A percentile compares a stretch with the other conserved stretches of the same genome.
These are phyloP conservation scores for Serilophus lunatus DNA, from an alignment of 2,113 vertebrate genomes.

Conservation along the genomic window DNA sequence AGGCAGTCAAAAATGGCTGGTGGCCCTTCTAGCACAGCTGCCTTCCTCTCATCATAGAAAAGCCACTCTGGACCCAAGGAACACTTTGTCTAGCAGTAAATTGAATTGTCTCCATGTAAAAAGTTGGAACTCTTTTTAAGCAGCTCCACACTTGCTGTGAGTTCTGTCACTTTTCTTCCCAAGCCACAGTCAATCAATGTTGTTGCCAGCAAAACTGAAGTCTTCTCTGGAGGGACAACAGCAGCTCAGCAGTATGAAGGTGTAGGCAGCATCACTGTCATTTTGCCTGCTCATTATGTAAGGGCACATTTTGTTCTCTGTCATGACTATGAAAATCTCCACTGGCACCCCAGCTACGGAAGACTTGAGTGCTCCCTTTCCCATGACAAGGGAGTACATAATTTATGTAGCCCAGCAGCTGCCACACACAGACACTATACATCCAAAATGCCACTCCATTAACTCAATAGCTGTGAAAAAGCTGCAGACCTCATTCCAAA, in stretches of 20 bases:
- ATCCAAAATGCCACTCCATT: neutral
- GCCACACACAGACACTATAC: neutral
- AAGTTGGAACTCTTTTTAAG: neutral
- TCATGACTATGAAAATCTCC: neutral
- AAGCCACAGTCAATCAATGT: slow-evolving; percentile 1
- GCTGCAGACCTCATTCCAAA: neutral
- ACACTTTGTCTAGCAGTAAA: neutral
- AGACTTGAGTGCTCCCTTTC: neutral
- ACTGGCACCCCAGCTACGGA: neutral
- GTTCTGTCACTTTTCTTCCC: neutral
- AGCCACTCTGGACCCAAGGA: neutral
- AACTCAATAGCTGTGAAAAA: neutral
- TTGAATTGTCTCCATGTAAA: neutral
- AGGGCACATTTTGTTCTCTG: accelerated
- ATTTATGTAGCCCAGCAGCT: neutral
- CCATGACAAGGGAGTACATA: accelerated
- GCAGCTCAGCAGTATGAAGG: neutral
- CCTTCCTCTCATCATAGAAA: neutral
- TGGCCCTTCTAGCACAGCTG: neutral
- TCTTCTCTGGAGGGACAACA: slow-evolving; percentile 19
- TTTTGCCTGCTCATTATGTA: neutral
- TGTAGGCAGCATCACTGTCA: neutral
- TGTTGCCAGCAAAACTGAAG: slow-evolving; percentile 16
- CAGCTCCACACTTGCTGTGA: neutral
- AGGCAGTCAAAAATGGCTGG: neutral